Percentiles rank a stretch among this genome's conserved stretches.
Conservation (phyloP, 2,888 invertebrate species). For the Crocallis elinguaria region DNA sequence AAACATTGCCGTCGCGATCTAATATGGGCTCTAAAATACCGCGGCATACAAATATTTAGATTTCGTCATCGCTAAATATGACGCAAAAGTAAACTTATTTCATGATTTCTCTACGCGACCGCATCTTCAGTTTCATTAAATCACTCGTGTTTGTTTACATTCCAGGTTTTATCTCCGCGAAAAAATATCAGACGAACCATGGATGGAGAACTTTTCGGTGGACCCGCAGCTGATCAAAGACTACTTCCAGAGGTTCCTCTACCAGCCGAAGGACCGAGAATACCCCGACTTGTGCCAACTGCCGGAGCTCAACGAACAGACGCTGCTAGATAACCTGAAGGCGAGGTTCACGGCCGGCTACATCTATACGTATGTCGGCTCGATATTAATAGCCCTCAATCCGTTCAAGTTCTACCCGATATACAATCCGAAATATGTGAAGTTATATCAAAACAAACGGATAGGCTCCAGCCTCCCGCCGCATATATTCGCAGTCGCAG, state of each 20-base stretch:
- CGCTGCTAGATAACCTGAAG: constrained; percentile 94
- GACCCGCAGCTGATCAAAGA: constrained; percentile 96
- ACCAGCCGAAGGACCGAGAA: constrained; percentile 96
- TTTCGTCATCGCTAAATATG: constrained; percentile 54
- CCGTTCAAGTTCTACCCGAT: constrained; percentile 98
- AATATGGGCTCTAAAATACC: constrained; percentile 63
- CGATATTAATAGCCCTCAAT: constrained; percentile 97
- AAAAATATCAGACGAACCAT: constrained; percentile 92
- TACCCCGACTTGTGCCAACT: constrained; percentile 98
- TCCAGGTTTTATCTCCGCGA: constrained; percentile 94
- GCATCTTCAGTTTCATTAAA: constrained; percentile 26
- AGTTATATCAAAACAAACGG: constrained; percentile 96
- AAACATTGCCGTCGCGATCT: constrained; percentile 62
- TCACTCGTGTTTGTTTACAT: constrained; percentile 43
- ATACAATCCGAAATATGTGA: constrained; percentile 98
- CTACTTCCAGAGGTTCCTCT: constrained; percentile 95
- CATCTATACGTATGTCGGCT: constrained; percentile 98
- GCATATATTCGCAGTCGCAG: constrained; percentile 98
- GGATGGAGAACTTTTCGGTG: constrained; percentile 95
- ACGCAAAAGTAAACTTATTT: constrained; percentile 71
- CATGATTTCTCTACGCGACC: constrained; percentile 37
- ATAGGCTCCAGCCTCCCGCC: constrained; percentile 96
- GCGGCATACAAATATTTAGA: constrained; percentile 58
- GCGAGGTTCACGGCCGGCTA: constrained; percentile 95
- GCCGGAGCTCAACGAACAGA: constrained; percentile 97